Base-by-base conservation (phyloP, 2,113 vertebrate species). In the Amblyopsis rosae region DNA sequence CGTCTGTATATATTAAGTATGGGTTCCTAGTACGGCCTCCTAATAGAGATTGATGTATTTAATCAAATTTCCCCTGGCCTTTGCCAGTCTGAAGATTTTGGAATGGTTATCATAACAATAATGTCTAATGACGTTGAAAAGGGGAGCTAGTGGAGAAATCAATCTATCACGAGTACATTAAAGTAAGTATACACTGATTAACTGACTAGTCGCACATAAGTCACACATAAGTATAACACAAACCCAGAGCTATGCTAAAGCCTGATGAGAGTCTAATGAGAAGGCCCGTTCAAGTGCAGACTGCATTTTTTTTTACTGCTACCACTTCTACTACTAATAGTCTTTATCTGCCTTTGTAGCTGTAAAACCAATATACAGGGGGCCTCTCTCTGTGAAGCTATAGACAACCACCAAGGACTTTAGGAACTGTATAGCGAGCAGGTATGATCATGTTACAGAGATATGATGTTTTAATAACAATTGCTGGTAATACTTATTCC, bases 11-110 rank as follows among this genome's bases (percentile, higher is more conserved):
- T 67, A 67, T 70, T 45, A 62, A 75, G 71, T 55, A n/a, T 10
- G 49, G 72, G 51, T 74, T 81, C 50, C 60, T 54, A 1, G 49
- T 70, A 48, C 12, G 57, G 17, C 62, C 67, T 73, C 62, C 59
- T 75, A 70, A 79, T 66, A 77, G 80, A 89, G 85, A 91, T 89
- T 87, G 90, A 93, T 90, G 84, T 59, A 62, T 88, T 90, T 89
- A 90, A 90, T 90, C 88, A 91, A 84, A 87, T 33, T 67, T 72
- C 88, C 82, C 79, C 55, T 33, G 70, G 77, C 69, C 72, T 76
- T 81, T 81, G 80, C 71, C 84, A 79, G 87, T 83, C 66, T 75
- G 62, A 69, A 12, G 63, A 75, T 70, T 81, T 53, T 69, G 79
- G 82, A 77, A 86, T 81, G 76, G 85, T 84, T 88, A 79, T 87